Evolutionary conservation across 2,113 vertebrate species (phyloP), one percentile per base, ranked within the genome.

Genomic region (Scomber colias): DNA sequence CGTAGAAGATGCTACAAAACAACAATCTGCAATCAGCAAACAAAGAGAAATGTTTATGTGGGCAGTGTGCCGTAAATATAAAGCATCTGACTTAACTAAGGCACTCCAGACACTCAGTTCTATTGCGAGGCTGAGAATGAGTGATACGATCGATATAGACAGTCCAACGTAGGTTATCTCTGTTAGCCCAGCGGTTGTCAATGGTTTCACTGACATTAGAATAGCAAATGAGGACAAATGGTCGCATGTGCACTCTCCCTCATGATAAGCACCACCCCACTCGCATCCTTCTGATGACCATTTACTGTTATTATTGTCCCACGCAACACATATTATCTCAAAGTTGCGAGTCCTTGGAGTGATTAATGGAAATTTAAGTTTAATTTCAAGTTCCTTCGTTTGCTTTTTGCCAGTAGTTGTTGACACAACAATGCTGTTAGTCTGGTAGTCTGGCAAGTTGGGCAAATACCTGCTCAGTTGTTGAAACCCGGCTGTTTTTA

Each of bases 181-280:
- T 0, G 44, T 16, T 19, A 93, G 11, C 0, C 45, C 68, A 0
- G 19, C 30, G 12, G 94, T 44, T 0, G 31, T 0, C 1, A n/a
- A 0, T 11, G 81, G 44, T 0, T 8, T 0, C 84, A 46, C 92
- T 1, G 97, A 95, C 96, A 99, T 97, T 49, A 99, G 85, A 59
- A 96, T 91, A 8, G 97, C 95, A 84, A 98, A 99, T 0, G 97
- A 93, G 0, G 96, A 97, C 65, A 97, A 88, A 76, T 98, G 97
- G 2, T 6, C 19, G 75, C 97, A 99, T 21, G 0, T 53, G 68
- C 98, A 99, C 0, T 0, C 0, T 0, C 9, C 2, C 1, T 64
- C 8, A 0, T 75, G 0, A 0, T 0, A 0, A 2, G 27, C 0
- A 13, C 73, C 54, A 0, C 0, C 3, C 95, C 92, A 95, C 0